Evolutionary conservation across 1,140 invertebrate species (phyloP).

Genomic region (Brachionus koreanus): DNA sequence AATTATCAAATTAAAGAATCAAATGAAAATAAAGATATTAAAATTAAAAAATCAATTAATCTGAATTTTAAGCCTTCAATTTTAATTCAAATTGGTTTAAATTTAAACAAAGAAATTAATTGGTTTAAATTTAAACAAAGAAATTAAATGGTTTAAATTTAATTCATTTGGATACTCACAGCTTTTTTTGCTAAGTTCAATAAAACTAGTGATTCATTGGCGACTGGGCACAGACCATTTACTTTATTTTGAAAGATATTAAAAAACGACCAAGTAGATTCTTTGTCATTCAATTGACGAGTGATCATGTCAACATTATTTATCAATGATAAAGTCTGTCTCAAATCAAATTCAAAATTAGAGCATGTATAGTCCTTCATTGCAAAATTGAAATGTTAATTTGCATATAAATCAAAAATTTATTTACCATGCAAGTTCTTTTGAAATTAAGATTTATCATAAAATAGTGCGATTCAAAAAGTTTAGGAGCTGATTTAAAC

Average conservation of each 20-base stretch:
- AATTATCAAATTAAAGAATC: no score
- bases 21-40: no score
- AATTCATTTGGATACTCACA: not conserved
- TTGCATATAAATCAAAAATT: not conserved
- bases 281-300: not conserved
- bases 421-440: conserved; percentile 67
- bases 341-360: not conserved
- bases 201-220: not conserved
- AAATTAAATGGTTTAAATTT: not conserved
- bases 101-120: not conserved
- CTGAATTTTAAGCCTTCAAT: no score
- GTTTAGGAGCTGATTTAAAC: conserved; percentile 79
- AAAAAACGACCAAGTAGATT: not conserved
- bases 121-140: no score
- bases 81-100: no score
- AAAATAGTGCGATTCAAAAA: conserved; percentile 89
- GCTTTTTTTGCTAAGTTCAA: not conserved
- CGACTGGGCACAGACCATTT: not conserved
- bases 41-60: no score
- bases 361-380: not conserved
- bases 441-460: conserved; percentile 80
- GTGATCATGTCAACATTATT: not conserved
- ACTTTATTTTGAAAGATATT: conserved; percentile 29
- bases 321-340: conserved; percentile 29
- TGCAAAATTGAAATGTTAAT: not conserved